Base-by-base conservation (phyloP, 2,888 invertebrate genomes). In the Macroteleia sp. region DNA sequence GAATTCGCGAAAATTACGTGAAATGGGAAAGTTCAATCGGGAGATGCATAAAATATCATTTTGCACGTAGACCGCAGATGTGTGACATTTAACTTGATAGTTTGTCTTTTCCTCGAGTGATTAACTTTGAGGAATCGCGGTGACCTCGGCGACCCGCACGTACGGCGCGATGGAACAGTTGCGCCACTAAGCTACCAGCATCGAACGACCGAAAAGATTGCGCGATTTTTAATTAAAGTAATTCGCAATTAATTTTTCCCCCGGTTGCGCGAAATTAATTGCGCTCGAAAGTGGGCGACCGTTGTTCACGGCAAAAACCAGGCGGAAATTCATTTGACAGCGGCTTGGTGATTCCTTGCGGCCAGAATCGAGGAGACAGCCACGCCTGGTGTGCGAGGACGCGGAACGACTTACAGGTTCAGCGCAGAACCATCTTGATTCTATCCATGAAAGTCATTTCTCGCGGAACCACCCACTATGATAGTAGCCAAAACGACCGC, bases 311-410 rank as follows among this genome's bases (percentile, higher is more conserved):
- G 54, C 30, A 46, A 64, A 54, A 66, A 19, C 25, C 36, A 64
- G 25, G 20, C 70, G 52, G 64, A 76, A 69, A 77, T 66, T 57
- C 70, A 52, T 64, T 62, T 64, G 76, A 76, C 62, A 64, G 39
- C 12, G 54, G 34, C 44, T n/a, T 22, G 56, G 56, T 56, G 75
- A 56, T 39, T 64, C 70, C 44, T 50, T 46, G 77, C 66, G 61
- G 59, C 61, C 64, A 57, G 64, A 75, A 71, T 80, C 73, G 74
- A 82, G 81, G 80, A 79, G 82, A 83, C 84, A 84, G 85, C 87
- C 87, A 87, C 87, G 86, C 87, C 88, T 85, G 87, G 80, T 90
- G 90, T 88, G 88, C 90, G 88, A 88, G 90, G 90, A 90, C 88
- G 90, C 89, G 90, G 90, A 90, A 90, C 90, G 90, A 86, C 85